Base-by-base conservation (phyloP, 2,888 invertebrate species). In the Entomobrya proxima region DNA sequence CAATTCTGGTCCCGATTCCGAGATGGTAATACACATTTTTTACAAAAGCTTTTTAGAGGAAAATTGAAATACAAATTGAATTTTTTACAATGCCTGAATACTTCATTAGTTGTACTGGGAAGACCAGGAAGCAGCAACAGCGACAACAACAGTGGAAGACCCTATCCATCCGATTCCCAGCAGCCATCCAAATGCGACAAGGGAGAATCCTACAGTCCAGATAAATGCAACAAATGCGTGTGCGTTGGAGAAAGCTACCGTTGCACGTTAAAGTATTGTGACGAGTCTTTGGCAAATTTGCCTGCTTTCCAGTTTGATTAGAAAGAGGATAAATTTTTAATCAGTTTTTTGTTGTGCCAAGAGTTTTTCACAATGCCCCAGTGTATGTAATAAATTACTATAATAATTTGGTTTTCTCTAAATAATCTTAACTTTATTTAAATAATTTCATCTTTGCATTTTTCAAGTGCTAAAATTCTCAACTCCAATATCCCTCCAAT, bases 181-280 rank as follows among this genome's bases (percentile, higher is more conserved):
- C 67, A 40, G 40, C 40, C 9, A 24, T 40, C 67, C 5, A 37
- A 37, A 35, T 76, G 76, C 37, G 76, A 76, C 24, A 76, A 55
- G 50, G 76, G 76, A n/a, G 76, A 76, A 37, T 76, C 76, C 4
- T 76, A 76, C 55, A 55, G 37, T 11, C 76, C 76, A 9, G 76
- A 76, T 76, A 55, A 50, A 3, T 76, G 76, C n/a, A 76, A 76
- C 55, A 21, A 13, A 4, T 76, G 76, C 37, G 35, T 35, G 11
- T 76, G 76, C 18, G 76, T 76, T 3, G 76, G 76, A 24, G 11
- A 7, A 18, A 13, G 35, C 1, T 76, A 76, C 55, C 15, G 76
- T 1, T 76, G 76, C 37, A 76, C 76, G 1, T 37, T 76, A 32
- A 76, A 76, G 21, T 76, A 76, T 24, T 76, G 76, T 24, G 76